Evolutionary conservation across 2,113 vertebrate species (phyloP).

Genomic region (Stictonetta naevosa): DNA sequence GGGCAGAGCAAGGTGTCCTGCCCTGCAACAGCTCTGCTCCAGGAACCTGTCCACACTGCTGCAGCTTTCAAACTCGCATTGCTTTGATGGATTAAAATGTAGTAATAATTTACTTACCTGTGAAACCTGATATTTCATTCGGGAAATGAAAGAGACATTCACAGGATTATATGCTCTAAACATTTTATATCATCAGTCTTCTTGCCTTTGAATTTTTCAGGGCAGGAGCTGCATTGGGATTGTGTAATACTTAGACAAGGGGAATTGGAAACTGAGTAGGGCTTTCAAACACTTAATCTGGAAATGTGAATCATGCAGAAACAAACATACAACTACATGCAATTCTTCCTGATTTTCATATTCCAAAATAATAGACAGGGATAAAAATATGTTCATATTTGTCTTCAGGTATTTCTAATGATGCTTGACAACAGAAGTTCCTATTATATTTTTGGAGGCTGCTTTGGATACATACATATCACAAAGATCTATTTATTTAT

Average conservation of each 20-base stretch:
- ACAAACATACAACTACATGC: neutral
- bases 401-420: neutral
- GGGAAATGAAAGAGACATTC: neutral
- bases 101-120: neutral
- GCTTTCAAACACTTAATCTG: neutral
- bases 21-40: neutral
- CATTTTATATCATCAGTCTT: neutral
- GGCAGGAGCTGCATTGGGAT: neutral
- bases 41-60: accelerated
- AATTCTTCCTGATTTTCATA: neutral
- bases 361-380: neutral
- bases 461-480: neutral
- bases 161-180: neutral
- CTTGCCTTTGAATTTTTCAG: neutral
- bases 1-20: neutral
- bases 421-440: neutral
- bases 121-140: neutral
- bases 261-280: neutral
- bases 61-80: neutral
- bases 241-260: neutral
- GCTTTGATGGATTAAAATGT: constrained; percentile 29
- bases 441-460: neutral
- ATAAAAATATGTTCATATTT: neutral
- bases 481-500: neutral
- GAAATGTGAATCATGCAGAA: neutral